phyloP scores from a whole-genome alignment of 2,888 invertebrate genomes.

The Yponomeuta plumbellus region DNA sequence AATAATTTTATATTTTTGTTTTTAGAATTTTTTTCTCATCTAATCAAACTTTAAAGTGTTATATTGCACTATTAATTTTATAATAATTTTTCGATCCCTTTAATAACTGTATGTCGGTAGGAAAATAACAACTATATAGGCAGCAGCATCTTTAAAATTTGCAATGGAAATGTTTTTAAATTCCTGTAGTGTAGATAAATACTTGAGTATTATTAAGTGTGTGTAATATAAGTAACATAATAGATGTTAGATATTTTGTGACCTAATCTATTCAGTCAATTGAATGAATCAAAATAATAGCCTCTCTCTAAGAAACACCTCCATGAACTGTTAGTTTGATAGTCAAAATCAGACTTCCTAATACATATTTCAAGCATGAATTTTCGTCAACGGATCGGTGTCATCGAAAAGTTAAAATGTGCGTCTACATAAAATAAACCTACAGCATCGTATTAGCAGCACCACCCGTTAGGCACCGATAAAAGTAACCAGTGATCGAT shows the following conservation, averaged over 20 bases:
- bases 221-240: slow-evolving; percentile 41
- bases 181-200: slow-evolving; percentile 35
- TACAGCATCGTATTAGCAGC: slow-evolving; percentile 28
- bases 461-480: slow-evolving; percentile 38
- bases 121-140: neutral
- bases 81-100: neutral
- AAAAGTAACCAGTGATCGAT: neutral
- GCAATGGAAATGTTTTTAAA: slow-evolving; percentile 28
- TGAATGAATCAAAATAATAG: slow-evolving; percentile 72
- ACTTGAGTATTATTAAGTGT: slow-evolving; percentile 51
- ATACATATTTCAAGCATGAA: neutral
- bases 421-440: slow-evolving; percentile 11
- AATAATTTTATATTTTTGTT: slow-evolving; percentile 25
- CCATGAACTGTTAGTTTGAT: slow-evolving; percentile 31
- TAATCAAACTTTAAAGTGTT: slow-evolving; percentile 35
- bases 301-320: slow-evolving; percentile 50
- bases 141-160: slow-evolving; percentile 22
- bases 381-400: neutral
- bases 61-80: slow-evolving; percentile 49
- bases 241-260: slow-evolving; percentile 54
- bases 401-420: slow-evolving; percentile 1
- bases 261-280: slow-evolving; percentile 75
- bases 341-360: neutral
- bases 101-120: slow-evolving; percentile 19
- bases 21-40: slow-evolving; percentile 28